These are phyloP conservation scores for Eriocheir sinensis DNA, from an alignment of 1,140 invertebrate genomes.

Conservation along the genomic window DNA sequence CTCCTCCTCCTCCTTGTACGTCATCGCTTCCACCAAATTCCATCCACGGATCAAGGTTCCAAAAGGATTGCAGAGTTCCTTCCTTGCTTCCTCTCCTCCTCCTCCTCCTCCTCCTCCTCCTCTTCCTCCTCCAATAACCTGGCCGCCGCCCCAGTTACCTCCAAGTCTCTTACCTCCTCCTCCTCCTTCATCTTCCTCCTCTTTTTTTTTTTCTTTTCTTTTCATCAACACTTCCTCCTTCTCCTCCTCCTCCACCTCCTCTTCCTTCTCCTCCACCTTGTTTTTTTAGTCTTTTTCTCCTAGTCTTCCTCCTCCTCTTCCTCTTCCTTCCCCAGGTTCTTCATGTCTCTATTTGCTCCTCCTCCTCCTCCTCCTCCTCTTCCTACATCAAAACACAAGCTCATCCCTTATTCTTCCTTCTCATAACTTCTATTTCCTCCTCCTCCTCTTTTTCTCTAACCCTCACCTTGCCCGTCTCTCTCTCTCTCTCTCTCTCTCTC, in stretches of 20 bases:
- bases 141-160: not conserved
- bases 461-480: not conserved
- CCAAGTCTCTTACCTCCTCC: not conserved
- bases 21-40: not conserved
- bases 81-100: not conserved
- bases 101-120: not conserved
- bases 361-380: not conserved
- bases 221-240: not conserved
- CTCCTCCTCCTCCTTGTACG: not conserved
- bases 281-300: too few species aligned
- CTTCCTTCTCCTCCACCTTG: not conserved
- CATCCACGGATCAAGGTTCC: constrained; percentile 20
- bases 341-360: not conserved
- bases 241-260: not conserved
- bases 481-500: not conserved
- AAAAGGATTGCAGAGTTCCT: not conserved
- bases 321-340: not conserved
- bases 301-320: not conserved
- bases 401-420: not conserved
- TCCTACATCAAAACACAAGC: not conserved
- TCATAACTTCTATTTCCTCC: not conserved
- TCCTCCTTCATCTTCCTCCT: not conserved
- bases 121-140: not conserved
- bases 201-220: not conserved
- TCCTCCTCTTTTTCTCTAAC: not conserved